Base-by-base conservation (phyloP, 2,797 vertebrate species). In the Prionace glauca region DNA sequence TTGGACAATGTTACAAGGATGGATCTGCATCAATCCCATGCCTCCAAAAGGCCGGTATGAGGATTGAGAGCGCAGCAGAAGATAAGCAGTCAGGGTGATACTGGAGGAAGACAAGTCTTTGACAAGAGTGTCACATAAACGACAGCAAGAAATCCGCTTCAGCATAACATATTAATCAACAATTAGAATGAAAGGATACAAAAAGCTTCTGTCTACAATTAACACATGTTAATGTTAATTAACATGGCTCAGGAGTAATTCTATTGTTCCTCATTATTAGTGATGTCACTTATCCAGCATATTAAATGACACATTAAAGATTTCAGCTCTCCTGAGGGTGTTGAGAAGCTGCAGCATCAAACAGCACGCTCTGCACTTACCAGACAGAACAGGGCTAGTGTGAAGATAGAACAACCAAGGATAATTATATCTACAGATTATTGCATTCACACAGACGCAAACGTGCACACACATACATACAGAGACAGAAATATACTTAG, bases 271-370 rank as follows among this genome's bases (percentile, higher is more conserved):
- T 36, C 81, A 84, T 84, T 84, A 84, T 84, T 84, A 84, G 81
- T 84, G 81, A 84, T 84, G 81, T 84, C 81, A 84, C 45, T 84
- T 41, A 84, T 84, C 41, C 81, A 22, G 81, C 81, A 84, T 84
- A 84, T 84, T 84, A 84, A 84, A 45, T 10, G 81, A 84, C 41
- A 84, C 81, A 45, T 84, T 84, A 84, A 84, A 84, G 81, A 7
- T 84, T 84, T 45, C 36, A 24, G 36, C 41, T 84, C 81, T 41
- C 20, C 8, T 8, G 36, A 22, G 81, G 81, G 81, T 84, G 36
- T 41, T 45, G 22, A 22, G 81, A 20, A 41, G 22, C 79, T 45
- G 79, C 18, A 20, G 36, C 36, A 84, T 20, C 79, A 41, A 4
- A 41, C n/a, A 84, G 36, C 79, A 84, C 1, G n/a, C 36, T 84